Percentiles rank a stretch among this genome's conserved stretches.
Evolutionary conservation across 2,888 invertebrate species (phyloP).

Genomic region (Rhingia campestris): DNA sequence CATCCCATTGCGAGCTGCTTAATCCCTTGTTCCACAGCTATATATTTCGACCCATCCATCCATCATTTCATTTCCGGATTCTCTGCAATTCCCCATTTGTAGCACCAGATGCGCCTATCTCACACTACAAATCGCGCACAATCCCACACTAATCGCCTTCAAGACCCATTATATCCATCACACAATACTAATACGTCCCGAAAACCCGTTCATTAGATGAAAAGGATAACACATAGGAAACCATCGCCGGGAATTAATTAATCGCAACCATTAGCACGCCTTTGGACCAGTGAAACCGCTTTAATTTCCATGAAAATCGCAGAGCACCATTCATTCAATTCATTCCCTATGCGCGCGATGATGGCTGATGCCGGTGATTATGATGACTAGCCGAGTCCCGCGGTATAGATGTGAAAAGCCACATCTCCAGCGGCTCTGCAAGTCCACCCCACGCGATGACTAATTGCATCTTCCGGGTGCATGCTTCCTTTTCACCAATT

Average conservation of each 20-base stretch:
- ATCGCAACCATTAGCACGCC: slow-evolving; percentile 64
- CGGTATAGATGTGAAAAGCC: background rate
- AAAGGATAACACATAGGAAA: slow-evolving; percentile 39
- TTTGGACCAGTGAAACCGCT: slow-evolving; percentile 60
- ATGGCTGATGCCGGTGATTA: slow-evolving; percentile 24
- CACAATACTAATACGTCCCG: background rate
- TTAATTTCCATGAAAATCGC: slow-evolving; percentile 50
- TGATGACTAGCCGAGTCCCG: slow-evolving; percentile 12
- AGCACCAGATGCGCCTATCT: background rate
- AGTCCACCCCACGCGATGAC: slow-evolving; percentile 37
- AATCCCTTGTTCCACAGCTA: background rate
- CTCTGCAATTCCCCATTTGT: background rate
- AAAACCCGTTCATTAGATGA: slow-evolving; percentile 12
- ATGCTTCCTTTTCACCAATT: slow-evolving; percentile 68
- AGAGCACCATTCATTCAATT: background rate
- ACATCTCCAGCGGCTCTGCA: background rate
- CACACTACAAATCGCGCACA: background rate
- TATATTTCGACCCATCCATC: background rate
- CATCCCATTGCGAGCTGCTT: background rate
- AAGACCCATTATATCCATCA: background rate
- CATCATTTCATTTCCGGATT: background rate
- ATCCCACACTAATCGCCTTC: background rate
- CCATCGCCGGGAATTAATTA: slow-evolving; percentile 67
- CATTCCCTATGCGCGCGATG: slow-evolving; percentile 17
- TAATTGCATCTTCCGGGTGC: slow-evolving; percentile 74